Evolutionary conservation across 2,797 vertebrate genomes (phyloP), one percentile per base, ranked within the genome.

Genomic region (Loris lydekkerianus): DNA sequence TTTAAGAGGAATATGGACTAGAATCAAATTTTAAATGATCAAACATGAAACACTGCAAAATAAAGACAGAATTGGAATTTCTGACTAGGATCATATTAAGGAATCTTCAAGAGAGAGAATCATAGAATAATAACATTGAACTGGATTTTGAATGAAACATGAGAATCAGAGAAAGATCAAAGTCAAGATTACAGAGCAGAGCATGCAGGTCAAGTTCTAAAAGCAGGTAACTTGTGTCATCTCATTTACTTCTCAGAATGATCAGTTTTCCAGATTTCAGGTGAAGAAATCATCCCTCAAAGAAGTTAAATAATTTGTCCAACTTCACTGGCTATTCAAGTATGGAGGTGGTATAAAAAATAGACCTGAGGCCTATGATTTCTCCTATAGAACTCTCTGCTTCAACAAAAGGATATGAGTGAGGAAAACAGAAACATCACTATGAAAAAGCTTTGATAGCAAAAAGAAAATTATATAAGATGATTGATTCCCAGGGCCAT

Each of bases 21-120:
- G 60, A 83, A 70, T 91, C 43, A 37, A 95, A 46, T 67, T 83
- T 70, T 14, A 85, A 91, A 56, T 61, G 25, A 91, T 78, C 23
- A 58, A 60, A 49, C 61, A 86, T 88, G 61, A 76, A 82, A 25
- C 53, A 29, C 14, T 70, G 29, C 31, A 86, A 85, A 94, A 89
- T 34, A 49, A 86, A 95, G 31, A 46, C 13, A 92, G 31, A 83
- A 61, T 49, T 27, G 84, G 4, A 89, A 87, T 63, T 87, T 92
- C 27, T 63, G 34, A 56, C 4, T 53, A 10, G 11, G 4, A 91
- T 8, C 89, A 67, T 43, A 67, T 75, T 43, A 76, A 27, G 1
- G 46, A 82, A 86, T 1, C 21, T 40, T 82, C 11, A 72, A 5
- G 3, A 58, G 2, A 43, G 18, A 93, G 14, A 37, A 75, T 37